Evolutionary conservation across 1,140 invertebrate genomes (phyloP).

Genomic region (Papilio machaon): DNA sequence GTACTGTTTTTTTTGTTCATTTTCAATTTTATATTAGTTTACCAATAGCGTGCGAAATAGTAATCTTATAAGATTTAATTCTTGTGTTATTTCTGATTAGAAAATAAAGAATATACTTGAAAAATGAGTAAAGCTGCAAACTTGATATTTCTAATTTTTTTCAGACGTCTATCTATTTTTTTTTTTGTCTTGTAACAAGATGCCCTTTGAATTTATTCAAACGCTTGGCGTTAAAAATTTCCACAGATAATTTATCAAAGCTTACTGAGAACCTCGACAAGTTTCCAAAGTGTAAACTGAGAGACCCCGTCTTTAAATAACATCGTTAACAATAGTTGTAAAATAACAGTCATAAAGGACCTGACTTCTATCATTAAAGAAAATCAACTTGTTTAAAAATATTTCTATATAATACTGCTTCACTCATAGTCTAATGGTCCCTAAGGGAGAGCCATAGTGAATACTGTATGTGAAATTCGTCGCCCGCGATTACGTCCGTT

Average conservation of each 20-base stretch:
- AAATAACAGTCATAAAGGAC: background rate
- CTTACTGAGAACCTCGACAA: background rate
- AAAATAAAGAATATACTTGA: too few species aligned
- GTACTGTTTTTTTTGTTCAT: background rate
- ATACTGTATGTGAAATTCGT: too few species aligned
- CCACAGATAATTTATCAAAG: constrained; percentile 29
- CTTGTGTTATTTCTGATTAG: background rate
- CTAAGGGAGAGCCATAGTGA: too few species aligned
- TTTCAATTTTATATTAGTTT: background rate
- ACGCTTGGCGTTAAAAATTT: constrained; percentile 4
- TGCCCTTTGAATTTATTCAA: background rate
- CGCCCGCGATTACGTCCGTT: too few species aligned
- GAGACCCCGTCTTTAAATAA: constrained; percentile 8
- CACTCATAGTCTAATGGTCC: too few species aligned
- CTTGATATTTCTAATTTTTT: background rate
- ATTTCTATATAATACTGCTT: background rate
- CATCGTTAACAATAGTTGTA: constrained; percentile 10
- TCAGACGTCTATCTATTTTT: background rate
- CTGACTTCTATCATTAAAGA: background rate
- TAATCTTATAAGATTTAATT: background rate
- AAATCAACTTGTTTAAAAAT: background rate
- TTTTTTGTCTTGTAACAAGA: background rate
- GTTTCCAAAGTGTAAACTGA: constrained; percentile 26
- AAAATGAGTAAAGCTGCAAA: too few species aligned
- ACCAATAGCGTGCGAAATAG: background rate